Conservation (phyloP, 2,113 vertebrate species). For the Prinia subflava region DNA sequence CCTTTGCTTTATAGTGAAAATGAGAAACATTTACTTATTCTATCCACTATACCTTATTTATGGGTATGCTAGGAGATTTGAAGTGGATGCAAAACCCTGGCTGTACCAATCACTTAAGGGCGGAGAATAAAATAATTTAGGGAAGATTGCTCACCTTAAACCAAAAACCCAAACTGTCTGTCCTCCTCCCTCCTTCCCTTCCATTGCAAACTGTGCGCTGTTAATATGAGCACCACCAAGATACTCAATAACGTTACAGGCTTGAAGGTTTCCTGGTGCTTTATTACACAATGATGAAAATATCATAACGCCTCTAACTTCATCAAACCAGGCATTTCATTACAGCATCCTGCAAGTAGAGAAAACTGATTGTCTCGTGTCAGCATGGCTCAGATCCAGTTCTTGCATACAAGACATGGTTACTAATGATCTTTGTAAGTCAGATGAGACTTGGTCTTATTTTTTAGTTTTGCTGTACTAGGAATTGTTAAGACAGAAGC, state of each 20-base stretch:
- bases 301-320: slow-evolving; percentile 24
- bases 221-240: neutral
- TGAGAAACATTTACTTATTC: neutral
- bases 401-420: slow-evolving; percentile 22
- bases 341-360: neutral
- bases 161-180: fast-evolving
- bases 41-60: neutral
- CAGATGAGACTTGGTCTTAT: slow-evolving; percentile 21
- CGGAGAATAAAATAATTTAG: neutral
- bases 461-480: slow-evolving; percentile 7
- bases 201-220: neutral
- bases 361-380: slow-evolving; percentile 34
- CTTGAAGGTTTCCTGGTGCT: slow-evolving; percentile 43
- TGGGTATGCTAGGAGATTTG: neutral
- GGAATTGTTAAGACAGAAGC: slow-evolving; percentile 4
- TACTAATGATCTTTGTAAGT: slow-evolving; percentile 35
- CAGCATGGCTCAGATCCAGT: neutral
- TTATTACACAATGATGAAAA: slow-evolving; percentile 40
- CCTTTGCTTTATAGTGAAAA: neutral
- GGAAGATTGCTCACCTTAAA: neutral
- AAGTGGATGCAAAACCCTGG: neutral
- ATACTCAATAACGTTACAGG: neutral
- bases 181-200: neutral
- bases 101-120: neutral
- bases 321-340: slow-evolving; percentile 37